phyloP scores from a whole-genome alignment of 1,140 invertebrate species.

The Thaumatotibia leucotreta region DNA sequence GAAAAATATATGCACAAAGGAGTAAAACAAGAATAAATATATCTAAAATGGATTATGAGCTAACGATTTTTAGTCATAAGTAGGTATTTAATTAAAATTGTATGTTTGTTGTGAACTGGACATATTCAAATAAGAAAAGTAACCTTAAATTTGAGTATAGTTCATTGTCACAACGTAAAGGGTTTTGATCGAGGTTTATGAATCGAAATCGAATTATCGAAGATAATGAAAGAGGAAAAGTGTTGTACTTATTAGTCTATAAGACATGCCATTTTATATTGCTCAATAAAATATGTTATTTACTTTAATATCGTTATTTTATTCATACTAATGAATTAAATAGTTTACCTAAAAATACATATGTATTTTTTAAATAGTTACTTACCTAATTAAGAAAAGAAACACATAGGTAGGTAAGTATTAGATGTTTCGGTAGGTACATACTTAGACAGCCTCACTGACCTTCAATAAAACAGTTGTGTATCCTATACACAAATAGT shows the following conservation, averaged over 20 bases:
- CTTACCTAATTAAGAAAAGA: no score
- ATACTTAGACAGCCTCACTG: no score
- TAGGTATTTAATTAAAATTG: conserved; percentile 12
- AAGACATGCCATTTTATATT: neutral
- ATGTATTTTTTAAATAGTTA: neutral
- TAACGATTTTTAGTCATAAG: conserved; percentile 25
- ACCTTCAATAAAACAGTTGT: no score
- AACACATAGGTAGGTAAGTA: no score
- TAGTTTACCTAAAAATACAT: neutral
- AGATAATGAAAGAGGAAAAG: neutral
- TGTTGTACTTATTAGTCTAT: neutral
- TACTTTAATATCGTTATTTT: neutral
- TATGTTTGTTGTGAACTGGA: conserved; percentile 60
- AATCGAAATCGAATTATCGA: neutral
- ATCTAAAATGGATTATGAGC: neutral
- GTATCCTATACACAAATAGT: no score
- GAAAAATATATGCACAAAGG: conserved; percentile 54
- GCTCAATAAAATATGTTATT: conserved; percentile 3
- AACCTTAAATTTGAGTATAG: conserved; percentile 55
- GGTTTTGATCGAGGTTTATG: neutral
- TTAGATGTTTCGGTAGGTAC: no score
- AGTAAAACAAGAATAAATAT: conserved; percentile 33
- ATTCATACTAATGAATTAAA: neutral
- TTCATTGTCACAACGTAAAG: conserved; percentile 59
- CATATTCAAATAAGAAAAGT: conserved; percentile 52